A percentile compares a stretch with the other conserved stretches of the same genome.
Evolutionary conservation across 2,888 invertebrate genomes (phyloP).

Genomic region (Zhengitettix transpicula): DNA sequence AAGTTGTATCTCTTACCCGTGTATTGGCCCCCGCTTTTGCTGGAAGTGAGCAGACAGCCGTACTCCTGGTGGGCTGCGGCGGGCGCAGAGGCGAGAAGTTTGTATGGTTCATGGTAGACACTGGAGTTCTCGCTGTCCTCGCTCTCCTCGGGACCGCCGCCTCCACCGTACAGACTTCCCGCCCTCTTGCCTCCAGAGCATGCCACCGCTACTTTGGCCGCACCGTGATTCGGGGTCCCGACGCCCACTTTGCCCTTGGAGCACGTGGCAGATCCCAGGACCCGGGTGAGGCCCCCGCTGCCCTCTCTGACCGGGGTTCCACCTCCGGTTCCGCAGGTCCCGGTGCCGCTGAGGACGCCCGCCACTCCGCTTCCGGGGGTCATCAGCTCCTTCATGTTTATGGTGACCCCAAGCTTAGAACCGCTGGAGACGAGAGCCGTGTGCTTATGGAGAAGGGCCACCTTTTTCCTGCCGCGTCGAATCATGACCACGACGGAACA

Average conservation of each 20-base stretch:
- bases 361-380: conserved; percentile 1
- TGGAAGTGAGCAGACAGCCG: conserved; percentile 30
- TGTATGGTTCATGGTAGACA: conserved; percentile 38
- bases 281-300: background rate
- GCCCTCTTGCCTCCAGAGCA: conserved; percentile 12
- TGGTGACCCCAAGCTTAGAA: conserved; percentile 35
- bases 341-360: background rate
- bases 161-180: background rate
- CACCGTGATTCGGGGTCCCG: too few species aligned
- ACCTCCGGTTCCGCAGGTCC: background rate
- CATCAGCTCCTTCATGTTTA: conserved; percentile 38
- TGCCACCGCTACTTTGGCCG: conserved; percentile 14
- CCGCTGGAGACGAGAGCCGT: conserved; percentile 38
- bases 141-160: conserved; percentile 25
- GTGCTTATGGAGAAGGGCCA: conserved; percentile 44
- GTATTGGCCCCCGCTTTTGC: conserved; percentile 36
- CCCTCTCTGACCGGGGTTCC: background rate
- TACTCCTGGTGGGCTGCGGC: conserved; percentile 31
- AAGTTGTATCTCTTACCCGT: conserved; percentile 30
- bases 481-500: conserved; percentile 48
- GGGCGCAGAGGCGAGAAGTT: conserved; percentile 30
- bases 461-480: conserved; percentile 43
- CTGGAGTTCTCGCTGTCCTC: conserved; percentile 36
- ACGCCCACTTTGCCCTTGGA: background rate
- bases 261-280: background rate